Percentiles rank a stretch among this genome's conserved stretches.
Conservation (phyloP, 2,113 vertebrate genomes). For the Nanorana parkeri region DNA sequence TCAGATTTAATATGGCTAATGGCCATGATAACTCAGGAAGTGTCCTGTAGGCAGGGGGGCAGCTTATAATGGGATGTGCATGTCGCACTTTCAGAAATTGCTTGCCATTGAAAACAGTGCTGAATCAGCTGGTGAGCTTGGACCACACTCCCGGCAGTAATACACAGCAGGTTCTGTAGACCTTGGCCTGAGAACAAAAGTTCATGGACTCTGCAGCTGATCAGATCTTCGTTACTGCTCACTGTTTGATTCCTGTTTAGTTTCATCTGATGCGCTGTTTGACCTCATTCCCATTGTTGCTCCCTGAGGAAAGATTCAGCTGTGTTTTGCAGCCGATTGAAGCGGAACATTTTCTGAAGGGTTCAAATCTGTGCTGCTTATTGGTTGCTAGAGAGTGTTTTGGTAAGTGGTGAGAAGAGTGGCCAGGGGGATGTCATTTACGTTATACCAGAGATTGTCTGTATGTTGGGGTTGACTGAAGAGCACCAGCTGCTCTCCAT, state of each 20-base stretch:
- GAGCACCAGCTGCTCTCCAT: too few relatives aligned
- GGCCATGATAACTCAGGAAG: too few relatives aligned
- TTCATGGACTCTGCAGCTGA: background rate
- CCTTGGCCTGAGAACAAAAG: slow-evolving; percentile 21
- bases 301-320: slow-evolving; percentile 12
- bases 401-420: background rate
- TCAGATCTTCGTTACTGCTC: background rate
- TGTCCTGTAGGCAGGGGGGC: too few relatives aligned
- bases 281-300: slow-evolving; percentile 32
- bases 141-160: background rate
- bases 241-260: background rate
- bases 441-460: too few relatives aligned
- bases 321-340: slow-evolving; percentile 6
- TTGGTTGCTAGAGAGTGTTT: background rate
- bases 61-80: background rate
- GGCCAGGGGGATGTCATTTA: too few relatives aligned
- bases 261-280: background rate
- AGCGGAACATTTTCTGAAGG: slow-evolving; percentile 5
- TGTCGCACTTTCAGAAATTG: background rate
- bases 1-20: too few relatives aligned
- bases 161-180: slow-evolving; percentile 15
- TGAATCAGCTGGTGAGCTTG: background rate
- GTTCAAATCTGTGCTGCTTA: background rate
- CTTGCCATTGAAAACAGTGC: background rate
- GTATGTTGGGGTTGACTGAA: too few relatives aligned